Percentiles rank a stretch among this genome's conserved stretches.
These are phyloP conservation scores for Argyra leucocephala DNA, from an alignment of 2,888 invertebrate genomes.

Conservation along the genomic window DNA sequence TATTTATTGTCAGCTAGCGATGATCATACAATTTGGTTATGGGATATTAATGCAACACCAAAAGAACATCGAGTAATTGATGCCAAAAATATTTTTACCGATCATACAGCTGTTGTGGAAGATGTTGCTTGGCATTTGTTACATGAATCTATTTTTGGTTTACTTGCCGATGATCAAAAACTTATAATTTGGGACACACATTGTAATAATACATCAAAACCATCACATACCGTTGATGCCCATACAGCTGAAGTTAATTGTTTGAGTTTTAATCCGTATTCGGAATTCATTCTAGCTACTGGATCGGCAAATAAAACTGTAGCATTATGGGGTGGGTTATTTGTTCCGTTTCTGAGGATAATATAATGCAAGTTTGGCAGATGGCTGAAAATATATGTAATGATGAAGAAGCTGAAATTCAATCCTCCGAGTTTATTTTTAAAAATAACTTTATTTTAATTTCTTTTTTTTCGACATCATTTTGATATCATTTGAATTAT, in stretches of 20 bases:
- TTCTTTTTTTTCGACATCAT: too few species aligned
- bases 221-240: conserved; percentile 97
- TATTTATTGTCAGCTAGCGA: conserved; percentile 91
- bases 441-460: neutral
- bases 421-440: conserved; percentile 56
- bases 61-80: conserved; percentile 92
- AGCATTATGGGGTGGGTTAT: conserved; percentile 99
- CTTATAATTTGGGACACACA: conserved; percentile 99
- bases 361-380: conserved; percentile 99
- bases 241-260: conserved; percentile 99
- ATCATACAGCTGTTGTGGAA: conserved; percentile 97
- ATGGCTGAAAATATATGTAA: conserved; percentile 99
- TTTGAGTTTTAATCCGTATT: conserved; percentile 96
- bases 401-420: conserved; percentile 92
- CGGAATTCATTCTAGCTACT: conserved; percentile 96
- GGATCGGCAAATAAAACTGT: conserved; percentile 97
- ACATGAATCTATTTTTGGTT: conserved; percentile 96
- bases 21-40: conserved; percentile 97
- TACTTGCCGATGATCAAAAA: conserved; percentile 97
- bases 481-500: too few species aligned
- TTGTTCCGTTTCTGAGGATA: conserved; percentile 98
- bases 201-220: conserved; percentile 91
- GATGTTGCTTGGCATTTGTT: conserved; percentile 98
- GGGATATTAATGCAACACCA: conserved; percentile 97
- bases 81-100: conserved; percentile 96